These are phyloP conservation scores for Oscheius myriophilus DNA, from an alignment of 2,888 invertebrate genomes.

Conservation along the genomic window DNA sequence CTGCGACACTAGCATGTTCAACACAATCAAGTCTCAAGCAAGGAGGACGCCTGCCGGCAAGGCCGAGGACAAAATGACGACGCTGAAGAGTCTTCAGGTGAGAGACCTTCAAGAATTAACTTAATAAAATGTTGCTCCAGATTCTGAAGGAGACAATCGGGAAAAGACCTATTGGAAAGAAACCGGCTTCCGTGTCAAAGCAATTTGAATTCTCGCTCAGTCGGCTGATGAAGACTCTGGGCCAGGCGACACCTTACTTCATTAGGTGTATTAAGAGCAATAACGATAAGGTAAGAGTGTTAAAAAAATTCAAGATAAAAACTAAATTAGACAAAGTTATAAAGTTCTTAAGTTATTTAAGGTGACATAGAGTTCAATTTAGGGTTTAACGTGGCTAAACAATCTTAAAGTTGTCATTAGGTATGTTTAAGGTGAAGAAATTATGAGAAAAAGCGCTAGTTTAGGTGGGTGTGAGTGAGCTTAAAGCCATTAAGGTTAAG, in stretches of 20 bases:
- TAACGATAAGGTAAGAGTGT: conserved; percentile 80
- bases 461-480: no score
- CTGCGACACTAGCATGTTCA: conserved; percentile 69
- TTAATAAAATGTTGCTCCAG: conserved; percentile 73
- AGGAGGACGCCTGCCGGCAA: conserved; percentile 50
- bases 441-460: no score
- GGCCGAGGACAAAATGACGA: conserved; percentile 58
- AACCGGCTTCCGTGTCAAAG: conserved; percentile 87
- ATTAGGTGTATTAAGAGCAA: conserved; percentile 94
- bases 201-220: conserved; percentile 90
- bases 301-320: no score
- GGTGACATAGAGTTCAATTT: no score
- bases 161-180: conserved; percentile 71
- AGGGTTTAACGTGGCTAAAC: no score
- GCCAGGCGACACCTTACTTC: conserved; percentile 87
- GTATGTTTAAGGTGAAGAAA: no score
- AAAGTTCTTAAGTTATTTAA: no score
- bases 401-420: no score
- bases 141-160: conserved; percentile 90
- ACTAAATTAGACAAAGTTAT: no score
- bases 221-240: conserved; percentile 90
- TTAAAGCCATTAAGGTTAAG: no score
- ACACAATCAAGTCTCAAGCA: conserved; percentile 66
- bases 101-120: neutral
- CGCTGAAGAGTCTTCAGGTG: conserved; percentile 57